Percentiles rank a stretch among this genome's conserved stretches.
These are phyloP conservation scores for Amblyteles armatorius DNA, from an alignment of 2,888 invertebrate species.

Conservation along the genomic window DNA sequence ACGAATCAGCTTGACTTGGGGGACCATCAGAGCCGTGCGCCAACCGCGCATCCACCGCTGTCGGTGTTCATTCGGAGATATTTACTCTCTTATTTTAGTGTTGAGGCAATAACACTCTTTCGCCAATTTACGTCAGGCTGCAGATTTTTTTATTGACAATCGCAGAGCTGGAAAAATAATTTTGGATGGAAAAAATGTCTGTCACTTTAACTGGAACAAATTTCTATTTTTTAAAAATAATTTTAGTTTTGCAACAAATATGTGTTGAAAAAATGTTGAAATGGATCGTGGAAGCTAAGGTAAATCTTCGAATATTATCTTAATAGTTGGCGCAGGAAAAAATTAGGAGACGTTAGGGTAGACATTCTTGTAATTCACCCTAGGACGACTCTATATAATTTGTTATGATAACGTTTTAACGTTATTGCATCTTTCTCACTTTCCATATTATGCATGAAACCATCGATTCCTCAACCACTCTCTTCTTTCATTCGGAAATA, in stretches of 20 bases:
- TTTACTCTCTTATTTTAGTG: constrained; percentile 6
- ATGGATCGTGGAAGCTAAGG: no score
- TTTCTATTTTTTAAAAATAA: no score
- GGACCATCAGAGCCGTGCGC: no score
- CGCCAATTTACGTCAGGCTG: not conserved
- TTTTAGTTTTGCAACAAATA: no score
- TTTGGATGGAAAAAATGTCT: not conserved
- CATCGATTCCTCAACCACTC: constrained; percentile 11
- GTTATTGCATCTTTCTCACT: constrained; percentile 38
- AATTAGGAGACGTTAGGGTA: not conserved
- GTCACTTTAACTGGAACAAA: not conserved
- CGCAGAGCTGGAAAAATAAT: not conserved
- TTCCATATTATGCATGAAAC: constrained; percentile 45
- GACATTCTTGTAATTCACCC: constrained; percentile 69
- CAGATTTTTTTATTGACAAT: not conserved
- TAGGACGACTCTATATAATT: constrained; percentile 8
- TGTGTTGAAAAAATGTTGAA: no score
- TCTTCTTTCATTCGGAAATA: constrained; percentile 26
- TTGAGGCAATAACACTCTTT: not conserved
- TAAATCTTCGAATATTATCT: no score
- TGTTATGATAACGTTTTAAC: constrained; percentile 35
- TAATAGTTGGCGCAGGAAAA: not conserved
- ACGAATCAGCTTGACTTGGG: no score
- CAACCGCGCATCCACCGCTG: no score
- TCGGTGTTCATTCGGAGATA: constrained; percentile 23